Evolutionary conservation across 92 coral and sea anemone species (phyloP).

Genomic region (Palythoa heliodiscus): DNA sequence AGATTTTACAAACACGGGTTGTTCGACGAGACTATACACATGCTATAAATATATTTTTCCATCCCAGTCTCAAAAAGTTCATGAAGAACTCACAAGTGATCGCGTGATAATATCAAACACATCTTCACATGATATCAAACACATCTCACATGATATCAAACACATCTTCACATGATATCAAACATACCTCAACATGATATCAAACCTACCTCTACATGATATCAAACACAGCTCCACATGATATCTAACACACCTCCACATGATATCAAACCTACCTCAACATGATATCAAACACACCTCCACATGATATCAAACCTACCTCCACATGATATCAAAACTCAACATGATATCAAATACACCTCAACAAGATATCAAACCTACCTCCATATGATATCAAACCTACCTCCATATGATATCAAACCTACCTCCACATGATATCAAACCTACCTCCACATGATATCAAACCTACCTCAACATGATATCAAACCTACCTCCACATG

Average conservation of each 20-base stretch:
- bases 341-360: no score
- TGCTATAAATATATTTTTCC: no score
- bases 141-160: constrained; percentile 57
- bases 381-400: constrained; percentile 66
- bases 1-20: neutral
- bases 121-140: constrained; percentile 60
- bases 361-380: constrained; percentile 17
- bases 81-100: no score
- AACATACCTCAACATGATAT: constrained; percentile 62
- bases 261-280: no score
- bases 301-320: constrained; percentile 30
- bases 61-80: no score
- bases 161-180: constrained; percentile 60
- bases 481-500: constrained; percentile 62
- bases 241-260: no score
- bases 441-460: constrained; percentile 63
- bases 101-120: neutral
- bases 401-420: no score
- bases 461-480: no score
- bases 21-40: neutral
- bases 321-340: neutral
- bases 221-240: constrained; percentile 60
- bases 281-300: constrained; percentile 46
- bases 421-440: neutral
- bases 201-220: constrained; percentile 62